Percentiles rank a stretch among this genome's conserved stretches.
phyloP scores from a whole-genome alignment of 2,797 vertebrate species.

The Malacoraja senta region DNA sequence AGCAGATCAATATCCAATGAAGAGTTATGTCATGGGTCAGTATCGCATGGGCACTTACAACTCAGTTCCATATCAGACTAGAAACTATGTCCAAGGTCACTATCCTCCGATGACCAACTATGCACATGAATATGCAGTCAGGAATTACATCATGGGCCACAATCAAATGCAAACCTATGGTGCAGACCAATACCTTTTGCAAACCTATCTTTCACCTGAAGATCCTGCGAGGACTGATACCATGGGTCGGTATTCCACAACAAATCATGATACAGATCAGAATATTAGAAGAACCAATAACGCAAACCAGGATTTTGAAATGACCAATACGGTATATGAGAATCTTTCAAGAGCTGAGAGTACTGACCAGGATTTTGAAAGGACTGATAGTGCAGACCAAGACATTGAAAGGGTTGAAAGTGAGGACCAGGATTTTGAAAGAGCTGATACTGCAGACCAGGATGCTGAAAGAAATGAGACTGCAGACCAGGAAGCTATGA shows the following conservation, averaged over 20 bases:
- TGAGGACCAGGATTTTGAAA: neutral
- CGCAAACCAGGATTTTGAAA: neutral
- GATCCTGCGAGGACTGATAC: neutral
- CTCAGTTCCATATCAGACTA: neutral
- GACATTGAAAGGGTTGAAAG: neutral
- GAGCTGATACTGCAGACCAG: neutral
- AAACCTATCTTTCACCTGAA: neutral
- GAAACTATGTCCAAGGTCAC: neutral
- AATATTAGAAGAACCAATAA: neutral
- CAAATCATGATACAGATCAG: neutral
- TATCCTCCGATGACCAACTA: conserved; percentile 15
- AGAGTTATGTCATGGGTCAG: neutral
- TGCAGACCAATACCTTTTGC: neutral
- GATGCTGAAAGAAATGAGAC: neutral
- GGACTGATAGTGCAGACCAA: neutral
- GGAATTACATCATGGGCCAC: neutral
- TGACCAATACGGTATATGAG: neutral
- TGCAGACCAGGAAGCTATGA: neutral
- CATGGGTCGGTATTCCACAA: neutral
- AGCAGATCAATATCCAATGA: neutral
- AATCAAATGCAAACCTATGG: neutral
- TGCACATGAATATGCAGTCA: neutral
- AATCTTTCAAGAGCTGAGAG: neutral
- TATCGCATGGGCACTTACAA: neutral
- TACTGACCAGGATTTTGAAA: neutral